Base-by-base conservation (phyloP, 2,888 invertebrate species). In the Conchocele bisecta region DNA sequence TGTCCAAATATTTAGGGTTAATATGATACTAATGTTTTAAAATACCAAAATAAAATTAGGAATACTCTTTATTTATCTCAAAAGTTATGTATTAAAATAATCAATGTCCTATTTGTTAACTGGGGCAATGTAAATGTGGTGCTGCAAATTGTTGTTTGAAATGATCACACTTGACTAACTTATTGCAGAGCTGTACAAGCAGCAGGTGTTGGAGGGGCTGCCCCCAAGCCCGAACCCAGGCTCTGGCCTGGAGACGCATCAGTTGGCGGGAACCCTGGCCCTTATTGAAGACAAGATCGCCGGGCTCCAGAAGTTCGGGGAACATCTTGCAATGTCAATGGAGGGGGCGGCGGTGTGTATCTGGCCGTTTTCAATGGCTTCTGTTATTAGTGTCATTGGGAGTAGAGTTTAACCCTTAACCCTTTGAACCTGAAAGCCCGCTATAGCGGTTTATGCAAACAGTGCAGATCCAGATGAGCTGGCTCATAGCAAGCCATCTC, bases 251-350 rank as follows among this genome's bases (percentile, higher is more conserved):
- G 77, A 74, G 42, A 72, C 79, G 11, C 50, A 70, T 37, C 71
- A 68, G 28, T 80, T 82, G 79, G 61, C 77, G 4, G 69, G 64
- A 17, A 77, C 83, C 5, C 69, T 86, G 28, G 57, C 77, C 1
- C 85, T 86, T 35, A 70, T 88, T 29, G 87, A 88, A 66, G 74
- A 80, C 44, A 86, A 85, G 69, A 87, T 88, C 46, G 54, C 72
- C 37, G 81, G 85, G 57, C 72, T 88, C 53, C 83, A 88, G 71
- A 83, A 75, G 59, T 84, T 86, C 64, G 87, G 88, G 2, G 88
- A 88, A 58, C 84, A 83, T 50, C 70, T 88, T 17, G 86, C 86
- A 6, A 79, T 83, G 69, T 85, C 86, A 29, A 86, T 87, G 86
- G 88, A 88, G 61, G 84, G 82, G 44, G 85, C 87, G 35, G 88